Evolutionary conservation across 1,140 invertebrate species (phyloP).

Genomic region (Microplitis demolitor): DNA sequence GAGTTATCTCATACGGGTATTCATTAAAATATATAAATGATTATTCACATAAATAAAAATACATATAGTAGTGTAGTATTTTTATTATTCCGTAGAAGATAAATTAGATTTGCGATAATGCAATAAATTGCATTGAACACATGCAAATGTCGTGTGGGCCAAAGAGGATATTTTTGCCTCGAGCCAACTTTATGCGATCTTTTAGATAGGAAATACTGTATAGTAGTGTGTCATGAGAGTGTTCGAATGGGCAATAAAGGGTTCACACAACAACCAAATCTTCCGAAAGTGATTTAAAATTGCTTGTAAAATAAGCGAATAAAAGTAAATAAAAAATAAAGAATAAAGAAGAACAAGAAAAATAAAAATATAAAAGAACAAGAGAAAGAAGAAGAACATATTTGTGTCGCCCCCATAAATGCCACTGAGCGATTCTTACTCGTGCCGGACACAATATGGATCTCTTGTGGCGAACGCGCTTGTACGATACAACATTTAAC

Average conservation of each 20-base stretch:
- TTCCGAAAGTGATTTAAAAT: slow-evolving; percentile 45
- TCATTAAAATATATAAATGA: too few species aligned
- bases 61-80: too few species aligned
- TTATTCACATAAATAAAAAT: too few species aligned
- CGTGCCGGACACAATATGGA: slow-evolving; percentile 5
- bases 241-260: slow-evolving; percentile 41
- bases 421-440: slow-evolving; percentile 7
- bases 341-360: too few species aligned
- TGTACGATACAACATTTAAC: not conserved
- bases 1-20: too few species aligned
- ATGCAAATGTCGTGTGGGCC: slow-evolving; percentile 41
- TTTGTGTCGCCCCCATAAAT: slow-evolving; percentile 15
- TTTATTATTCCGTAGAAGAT: too few species aligned
- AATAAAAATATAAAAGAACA: not conserved
- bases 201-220: not conserved
- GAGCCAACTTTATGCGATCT: slow-evolving; percentile 8
- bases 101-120: slow-evolving; percentile 48
- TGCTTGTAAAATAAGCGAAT: slow-evolving; percentile 29
- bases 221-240: not conserved
- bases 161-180: not conserved
- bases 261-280: slow-evolving; percentile 19
- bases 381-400: not conserved
- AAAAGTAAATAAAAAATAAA: slow-evolving; percentile 1
- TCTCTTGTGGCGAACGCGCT: not conserved
- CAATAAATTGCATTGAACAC: slow-evolving; percentile 46